These are phyloP conservation scores for Gallinago paraguaiae DNA, from an alignment of 2,113 vertebrate species.

Conservation along the genomic window DNA sequence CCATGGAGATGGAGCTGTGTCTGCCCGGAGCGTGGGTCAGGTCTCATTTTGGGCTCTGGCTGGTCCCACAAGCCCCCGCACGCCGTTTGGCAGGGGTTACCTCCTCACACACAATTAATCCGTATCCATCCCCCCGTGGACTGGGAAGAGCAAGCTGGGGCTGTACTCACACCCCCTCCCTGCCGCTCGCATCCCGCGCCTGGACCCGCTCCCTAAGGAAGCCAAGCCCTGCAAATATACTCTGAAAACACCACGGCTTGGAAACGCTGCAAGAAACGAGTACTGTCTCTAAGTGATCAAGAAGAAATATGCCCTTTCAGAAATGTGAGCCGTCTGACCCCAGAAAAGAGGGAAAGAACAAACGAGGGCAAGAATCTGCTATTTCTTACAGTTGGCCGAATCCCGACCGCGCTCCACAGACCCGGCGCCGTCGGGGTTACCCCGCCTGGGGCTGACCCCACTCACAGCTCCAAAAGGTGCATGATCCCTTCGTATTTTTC, in stretches of 20 bases:
- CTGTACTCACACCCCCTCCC: not conserved
- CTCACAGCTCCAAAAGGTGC: accelerated
- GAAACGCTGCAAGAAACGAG: not conserved
- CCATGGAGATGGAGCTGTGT: not conserved
- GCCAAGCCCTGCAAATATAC: not conserved
- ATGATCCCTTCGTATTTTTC: not conserved
- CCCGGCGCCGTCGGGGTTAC: not conserved
- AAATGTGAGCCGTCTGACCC: not conserved
- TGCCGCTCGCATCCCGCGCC: not conserved
- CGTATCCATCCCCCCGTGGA: not conserved
- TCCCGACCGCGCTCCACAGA: not conserved
- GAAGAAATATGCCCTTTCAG: not conserved
- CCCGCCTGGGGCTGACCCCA: not conserved
- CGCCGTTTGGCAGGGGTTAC: not conserved
- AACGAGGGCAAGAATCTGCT: not conserved
- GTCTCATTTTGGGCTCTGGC: not conserved
- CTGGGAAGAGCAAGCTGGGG: not conserved
- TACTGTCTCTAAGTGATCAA: not conserved
- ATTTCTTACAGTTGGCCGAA: not conserved
- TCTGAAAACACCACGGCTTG: not conserved
- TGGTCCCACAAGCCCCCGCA: not conserved
- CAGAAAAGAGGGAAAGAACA: not conserved
- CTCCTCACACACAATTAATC: not conserved
- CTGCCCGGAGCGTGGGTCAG: not conserved
- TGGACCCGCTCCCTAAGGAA: not conserved